Evolutionary conservation across 2,888 invertebrate species (phyloP), one percentile per base, ranked within the genome.

Genomic region (Aphodius sticticus): DNA sequence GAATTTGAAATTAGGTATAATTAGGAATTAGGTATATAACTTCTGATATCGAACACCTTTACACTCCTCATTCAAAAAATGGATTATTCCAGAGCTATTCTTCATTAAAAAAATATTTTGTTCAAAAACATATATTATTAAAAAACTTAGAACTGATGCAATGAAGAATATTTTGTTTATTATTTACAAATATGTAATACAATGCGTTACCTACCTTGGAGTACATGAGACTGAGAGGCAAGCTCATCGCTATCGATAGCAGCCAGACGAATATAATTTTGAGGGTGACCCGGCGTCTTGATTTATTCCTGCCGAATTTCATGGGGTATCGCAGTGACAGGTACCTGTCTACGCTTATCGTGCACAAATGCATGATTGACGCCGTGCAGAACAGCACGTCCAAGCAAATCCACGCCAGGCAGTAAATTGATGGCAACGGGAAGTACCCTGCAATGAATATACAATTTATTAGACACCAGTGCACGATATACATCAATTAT

Each of bases 341-440:
- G 89, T 97, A 98, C 86, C 98, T 93, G 90, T 99, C 99, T 82
- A 99, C 95, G 82, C 98, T 97, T 87, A 99, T 98, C 70, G 98
- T 98, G 88, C 98, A 98, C 71, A 99, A 92, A 89, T 99, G 99
- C 94, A 99, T 96, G 86, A 99, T 99, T 83, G 97, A 97, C 1
- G 98, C 97, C 0, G 99, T 99, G 89, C 99, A 99, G 88, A 98
- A 97, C 0, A 99, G 91, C 2, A 99, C 98, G 90, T 99, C 99
- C 86, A 98, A 92, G 85, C 97, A 97, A 84, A 98, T 96, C 98
- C 98, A 99, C 77, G 95, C 95, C 84, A 99, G 93, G 88, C 98
- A 98, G 89, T 96, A 96, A 77, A 95, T 93, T 5, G 96, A 94
- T 6, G 95, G 94, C 77, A 96, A 89, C 0, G 96, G 96, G 86